A percentile compares a stretch with the other conserved stretches of the same genome.
These are phyloP conservation scores for Mylabris sibirica DNA, from an alignment of 2,888 invertebrate genomes.

Conservation along the genomic window DNA sequence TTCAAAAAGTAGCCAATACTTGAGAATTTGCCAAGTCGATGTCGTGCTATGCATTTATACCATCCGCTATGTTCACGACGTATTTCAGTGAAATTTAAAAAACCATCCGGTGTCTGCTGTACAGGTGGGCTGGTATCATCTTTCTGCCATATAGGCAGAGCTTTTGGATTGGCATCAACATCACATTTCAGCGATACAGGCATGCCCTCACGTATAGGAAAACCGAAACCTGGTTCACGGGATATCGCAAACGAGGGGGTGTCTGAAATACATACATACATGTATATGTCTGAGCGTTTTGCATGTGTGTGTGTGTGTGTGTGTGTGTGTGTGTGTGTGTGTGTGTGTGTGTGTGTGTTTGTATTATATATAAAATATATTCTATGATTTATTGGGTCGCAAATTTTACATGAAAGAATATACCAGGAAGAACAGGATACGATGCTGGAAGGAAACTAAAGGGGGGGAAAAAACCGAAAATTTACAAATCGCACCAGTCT, in stretches of 20 bases:
- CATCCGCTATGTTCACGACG: constrained; percentile 85
- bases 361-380: background rate
- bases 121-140: constrained; percentile 64
- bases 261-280: constrained; percentile 65
- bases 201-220: constrained; percentile 86
- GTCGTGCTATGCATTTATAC: constrained; percentile 89
- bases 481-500: constrained; percentile 15
- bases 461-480: background rate
- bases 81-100: constrained; percentile 84
- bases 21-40: constrained; percentile 84
- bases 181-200: constrained; percentile 90
- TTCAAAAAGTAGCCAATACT: constrained; percentile 92
- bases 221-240: constrained; percentile 91
- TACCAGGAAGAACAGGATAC: background rate
- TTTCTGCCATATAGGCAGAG: constrained; percentile 83
- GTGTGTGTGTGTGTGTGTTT: no score
- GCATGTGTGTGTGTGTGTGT: background rate
- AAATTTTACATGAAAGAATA: constrained; percentile 18
- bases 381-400: constrained; percentile 25
- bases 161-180: constrained; percentile 91
- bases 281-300: background rate
- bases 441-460: background rate
- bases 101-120: constrained; percentile 77
- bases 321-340: background rate
- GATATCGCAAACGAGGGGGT: constrained; percentile 93